Evolutionary conservation across 2,888 invertebrate species (phyloP).

Genomic region (Noctua janthina): DNA sequence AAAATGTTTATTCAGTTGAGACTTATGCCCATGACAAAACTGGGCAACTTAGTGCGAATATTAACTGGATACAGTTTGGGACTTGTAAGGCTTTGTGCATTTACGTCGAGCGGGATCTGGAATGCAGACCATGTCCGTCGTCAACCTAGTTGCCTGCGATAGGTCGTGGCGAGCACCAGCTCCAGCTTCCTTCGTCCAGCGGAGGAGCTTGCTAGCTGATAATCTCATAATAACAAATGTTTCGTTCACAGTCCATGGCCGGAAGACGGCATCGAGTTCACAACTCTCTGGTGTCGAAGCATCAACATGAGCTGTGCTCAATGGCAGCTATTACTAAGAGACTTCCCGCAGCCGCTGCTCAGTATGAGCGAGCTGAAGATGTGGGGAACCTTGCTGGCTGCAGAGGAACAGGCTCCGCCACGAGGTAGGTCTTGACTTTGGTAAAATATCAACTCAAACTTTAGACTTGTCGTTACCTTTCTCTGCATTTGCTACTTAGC

Average conservation of each 20-base stretch:
- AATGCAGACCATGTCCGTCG: no score
- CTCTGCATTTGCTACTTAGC: neutral
- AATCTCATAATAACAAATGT: no score
- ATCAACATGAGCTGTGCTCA: constrained; percentile 95
- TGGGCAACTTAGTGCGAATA: no score
- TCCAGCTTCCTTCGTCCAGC: no score
- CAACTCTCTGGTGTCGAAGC: constrained; percentile 97
- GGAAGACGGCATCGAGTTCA: constrained; percentile 96
- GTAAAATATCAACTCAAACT: neutral
- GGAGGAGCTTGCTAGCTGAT: no score
- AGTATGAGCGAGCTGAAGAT: constrained; percentile 95
- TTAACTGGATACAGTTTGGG: no score
- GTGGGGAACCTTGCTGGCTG: constrained; percentile 97
- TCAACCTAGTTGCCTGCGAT: no score
- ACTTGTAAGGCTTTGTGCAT: no score
- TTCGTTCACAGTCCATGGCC: constrained; percentile 94
- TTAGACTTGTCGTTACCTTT: neutral
- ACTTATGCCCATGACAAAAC: no score
- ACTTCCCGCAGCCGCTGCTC: constrained; percentile 98
- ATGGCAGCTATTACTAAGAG: constrained; percentile 97
- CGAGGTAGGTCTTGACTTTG: constrained; percentile 30
- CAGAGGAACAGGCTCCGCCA: constrained; percentile 94
- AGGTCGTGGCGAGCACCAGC: no score
- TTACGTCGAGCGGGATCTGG: no score
- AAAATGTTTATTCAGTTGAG: no score